These are phyloP conservation scores for Pangasius mekongensis DNA, from an alignment of 2,797 vertebrate genomes.

Conservation along the genomic window DNA sequence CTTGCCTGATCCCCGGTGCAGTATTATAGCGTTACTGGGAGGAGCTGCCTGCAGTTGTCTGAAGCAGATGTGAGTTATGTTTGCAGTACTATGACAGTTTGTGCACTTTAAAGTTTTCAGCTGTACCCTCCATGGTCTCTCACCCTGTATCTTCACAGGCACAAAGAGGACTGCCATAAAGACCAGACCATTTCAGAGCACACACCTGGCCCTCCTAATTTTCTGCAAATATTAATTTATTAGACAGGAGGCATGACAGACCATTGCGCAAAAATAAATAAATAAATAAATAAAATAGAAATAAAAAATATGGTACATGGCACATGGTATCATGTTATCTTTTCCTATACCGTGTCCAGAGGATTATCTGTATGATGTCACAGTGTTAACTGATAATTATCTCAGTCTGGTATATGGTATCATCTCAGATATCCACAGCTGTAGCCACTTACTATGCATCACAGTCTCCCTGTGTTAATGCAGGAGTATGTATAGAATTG, in stretches of 20 bases:
- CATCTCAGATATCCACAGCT: conserved; percentile 58
- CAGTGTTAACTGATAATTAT: conserved; percentile 57
- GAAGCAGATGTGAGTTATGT: conserved; percentile 58
- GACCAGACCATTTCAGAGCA: neutral
- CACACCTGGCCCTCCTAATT: neutral
- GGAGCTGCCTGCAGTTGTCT: conserved; percentile 39
- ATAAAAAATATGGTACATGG: neutral
- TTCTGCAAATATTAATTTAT: conserved; percentile 30
- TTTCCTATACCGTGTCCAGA: conserved; percentile 35
- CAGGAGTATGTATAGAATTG: conserved; percentile 59
- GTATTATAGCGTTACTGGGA: conserved; percentile 58
- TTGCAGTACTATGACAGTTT: conserved; percentile 21
- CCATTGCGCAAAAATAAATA: neutral
- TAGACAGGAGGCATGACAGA: conserved; percentile 22
- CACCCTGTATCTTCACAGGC: conserved; percentile 19
- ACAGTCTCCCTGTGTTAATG: conserved; percentile 51
- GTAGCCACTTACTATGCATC: conserved; percentile 53
- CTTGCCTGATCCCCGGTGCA: conserved; percentile 52
- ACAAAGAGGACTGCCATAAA: neutral
- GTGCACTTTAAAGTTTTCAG: neutral
- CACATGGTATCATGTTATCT: conserved; percentile 5
- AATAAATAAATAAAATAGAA: too few species aligned
- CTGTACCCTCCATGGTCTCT: neutral
- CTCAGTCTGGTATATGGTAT: conserved; percentile 40
- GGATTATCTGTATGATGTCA: conserved; percentile 46